Percentiles rank a stretch among this genome's conserved stretches.
Conservation (phyloP, 92 coral and sea anemone genomes). For the Palythoa grandis region DNA sequence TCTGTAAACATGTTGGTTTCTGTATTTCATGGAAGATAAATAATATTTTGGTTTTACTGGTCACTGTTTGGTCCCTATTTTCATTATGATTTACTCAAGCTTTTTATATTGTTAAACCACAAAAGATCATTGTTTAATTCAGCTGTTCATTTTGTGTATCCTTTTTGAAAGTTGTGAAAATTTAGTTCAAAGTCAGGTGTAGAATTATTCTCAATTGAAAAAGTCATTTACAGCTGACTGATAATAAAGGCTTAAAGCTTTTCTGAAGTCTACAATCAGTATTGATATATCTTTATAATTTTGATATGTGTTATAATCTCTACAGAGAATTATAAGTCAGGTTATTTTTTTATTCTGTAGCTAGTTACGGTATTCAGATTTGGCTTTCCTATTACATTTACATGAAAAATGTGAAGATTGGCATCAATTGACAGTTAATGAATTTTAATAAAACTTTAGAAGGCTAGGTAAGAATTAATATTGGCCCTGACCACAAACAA, state of each 20-base stretch:
- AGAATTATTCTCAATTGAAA: not conserved
- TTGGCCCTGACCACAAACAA: not conserved
- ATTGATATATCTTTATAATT: no score
- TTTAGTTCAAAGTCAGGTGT: conserved; percentile 2
- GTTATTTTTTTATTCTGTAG: not conserved
- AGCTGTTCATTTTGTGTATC: conserved; percentile 9
- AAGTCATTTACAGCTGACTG: conserved; percentile 23
- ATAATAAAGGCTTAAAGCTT: not conserved
- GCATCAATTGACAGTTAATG: not conserved
- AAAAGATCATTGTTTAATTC: conserved; percentile 23
- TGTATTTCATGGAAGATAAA: conserved; percentile 26
- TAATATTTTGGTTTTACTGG: conserved; percentile 18
- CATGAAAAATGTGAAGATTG: not conserved
- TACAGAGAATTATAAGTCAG: no score
- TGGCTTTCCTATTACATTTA: not conserved
- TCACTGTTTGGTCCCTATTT: conserved; percentile 14
- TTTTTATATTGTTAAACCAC: not conserved
- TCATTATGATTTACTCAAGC: not conserved
- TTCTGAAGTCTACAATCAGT: no score
- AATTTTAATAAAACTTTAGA: not conserved
- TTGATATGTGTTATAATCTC: no score
- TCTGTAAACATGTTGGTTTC: conserved; percentile 30
- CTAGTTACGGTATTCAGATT: not conserved
- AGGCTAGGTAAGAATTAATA: not conserved
- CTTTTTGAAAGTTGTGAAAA: conserved; percentile 1